phyloP scores from a whole-genome alignment of 2,113 vertebrate species.

The Hystrix brachyura region DNA sequence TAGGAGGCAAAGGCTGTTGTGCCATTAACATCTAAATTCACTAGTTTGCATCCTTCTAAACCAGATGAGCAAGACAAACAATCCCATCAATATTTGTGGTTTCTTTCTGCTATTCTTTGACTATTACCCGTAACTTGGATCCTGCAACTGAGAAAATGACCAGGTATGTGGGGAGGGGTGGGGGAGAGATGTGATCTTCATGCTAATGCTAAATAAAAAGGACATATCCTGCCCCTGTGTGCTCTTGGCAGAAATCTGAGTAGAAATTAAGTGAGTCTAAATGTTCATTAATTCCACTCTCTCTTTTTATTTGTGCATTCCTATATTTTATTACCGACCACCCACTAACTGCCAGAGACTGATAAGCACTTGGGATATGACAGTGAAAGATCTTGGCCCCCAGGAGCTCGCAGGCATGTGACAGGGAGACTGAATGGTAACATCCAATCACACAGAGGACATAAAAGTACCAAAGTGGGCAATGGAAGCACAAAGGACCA shows the following conservation, averaged over 20 bases:
- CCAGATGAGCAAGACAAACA: slow-evolving; percentile 28
- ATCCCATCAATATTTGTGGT: background rate
- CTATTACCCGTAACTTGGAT: background rate
- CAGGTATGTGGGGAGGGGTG: too few relatives aligned
- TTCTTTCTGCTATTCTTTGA: background rate
- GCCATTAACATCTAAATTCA: slow-evolving; percentile 55
- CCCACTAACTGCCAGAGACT: background rate
- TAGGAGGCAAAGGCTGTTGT: background rate
- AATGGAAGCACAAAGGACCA: background rate
- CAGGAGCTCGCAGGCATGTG: background rate
- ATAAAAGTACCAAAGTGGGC: background rate
- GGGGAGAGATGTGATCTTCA: slow-evolving; percentile 2
- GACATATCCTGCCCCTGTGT: background rate
- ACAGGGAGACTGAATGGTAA: background rate
- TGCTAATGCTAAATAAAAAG: background rate
- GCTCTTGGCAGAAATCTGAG: slow-evolving; percentile 35
- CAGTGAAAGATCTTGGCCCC: background rate
- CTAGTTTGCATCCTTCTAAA: slow-evolving; percentile 24
- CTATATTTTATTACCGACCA: slow-evolving; percentile 51
- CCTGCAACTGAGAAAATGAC: background rate
- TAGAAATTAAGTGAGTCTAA: slow-evolving; percentile 32
- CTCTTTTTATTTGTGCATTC: slow-evolving; percentile 12
- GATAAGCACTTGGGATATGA: background rate
- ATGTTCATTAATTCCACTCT: slow-evolving; percentile 10
- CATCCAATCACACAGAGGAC: background rate